Base-by-base conservation (phyloP, 2,113 vertebrate species). In the Scartelaos histophorus region DNA sequence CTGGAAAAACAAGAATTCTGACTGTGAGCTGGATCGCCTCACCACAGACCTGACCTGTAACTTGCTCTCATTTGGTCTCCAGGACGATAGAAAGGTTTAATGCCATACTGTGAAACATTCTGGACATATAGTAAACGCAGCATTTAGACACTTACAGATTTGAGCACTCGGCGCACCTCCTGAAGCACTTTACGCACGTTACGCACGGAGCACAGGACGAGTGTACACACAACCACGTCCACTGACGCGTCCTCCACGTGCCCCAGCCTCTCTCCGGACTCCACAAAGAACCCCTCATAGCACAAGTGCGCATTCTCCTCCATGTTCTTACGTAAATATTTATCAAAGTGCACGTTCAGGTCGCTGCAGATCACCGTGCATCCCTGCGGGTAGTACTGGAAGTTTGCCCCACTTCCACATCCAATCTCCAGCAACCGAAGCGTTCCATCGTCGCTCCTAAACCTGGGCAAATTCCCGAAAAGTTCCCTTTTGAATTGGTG, bases 391-490 rank as follows among this genome's bases (percentile, higher is more conserved):
- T 94, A 98, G 80, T 93, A 95, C 72, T 90, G 72, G 75, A 98
- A 97, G 91, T 97, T 98, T 0, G 91, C 35, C 0, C 95, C 94
- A 0, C 75, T 76, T n/a, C 95, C 95, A 0, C 94, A 96, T 68
- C 95, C 95, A 9, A 97, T 88, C 79, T 98, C 95, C 83, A 97
- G 85, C 80, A 97, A 78, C 2, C 81, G 83, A 66, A 97, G 92
- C 0, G 88, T 75, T 1, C 93, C 90, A 0, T 90, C 93, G 2
- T 79, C 0, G 6, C 85, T 73, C 0, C 16, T 70, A 45, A 96
- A 95, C 1, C 45, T 76, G 0, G 67, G 34, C 3, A 97, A 67
- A 2, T 90, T 94, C 1, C 76, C 49, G 38, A 97, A 97, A 0
- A 97, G 88, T 0, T 95, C 93, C 69, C 86, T 87, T 84, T 97